phyloP scores from a whole-genome alignment of 1,140 invertebrate genomes.

The Aricia agestis region DNA sequence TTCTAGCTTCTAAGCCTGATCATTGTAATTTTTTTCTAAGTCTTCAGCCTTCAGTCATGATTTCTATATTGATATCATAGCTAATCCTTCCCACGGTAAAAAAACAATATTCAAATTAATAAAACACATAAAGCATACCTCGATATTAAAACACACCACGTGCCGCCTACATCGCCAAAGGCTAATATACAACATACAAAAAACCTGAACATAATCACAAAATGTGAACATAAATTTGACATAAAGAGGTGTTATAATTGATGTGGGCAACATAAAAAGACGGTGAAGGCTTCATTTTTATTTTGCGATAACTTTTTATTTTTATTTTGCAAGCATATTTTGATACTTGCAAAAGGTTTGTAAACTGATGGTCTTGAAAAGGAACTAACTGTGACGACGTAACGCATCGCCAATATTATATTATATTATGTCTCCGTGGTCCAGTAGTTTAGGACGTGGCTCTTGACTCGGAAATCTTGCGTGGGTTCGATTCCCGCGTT shows the following conservation, averaged over 20 bases:
- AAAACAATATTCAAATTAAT: too few species aligned
- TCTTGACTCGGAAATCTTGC: too few species aligned
- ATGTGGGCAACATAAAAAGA: conserved; percentile 60
- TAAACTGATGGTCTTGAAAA: too few species aligned
- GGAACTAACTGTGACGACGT: too few species aligned
- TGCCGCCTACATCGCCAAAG: not conserved
- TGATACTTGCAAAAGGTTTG: not conserved
- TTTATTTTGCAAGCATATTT: conserved; percentile 23
- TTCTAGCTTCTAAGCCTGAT: too few species aligned
- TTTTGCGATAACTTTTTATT: conserved; percentile 35
- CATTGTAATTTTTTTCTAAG: too few species aligned
- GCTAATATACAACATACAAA: not conserved
- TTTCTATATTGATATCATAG: too few species aligned
- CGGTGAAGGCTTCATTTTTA: conserved; percentile 37
- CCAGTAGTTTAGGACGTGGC: too few species aligned
- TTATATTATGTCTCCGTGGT: too few species aligned
- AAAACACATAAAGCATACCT: not conserved
- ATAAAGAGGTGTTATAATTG: conserved; percentile 74
- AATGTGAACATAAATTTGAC: conserved; percentile 67
- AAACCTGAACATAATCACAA: conserved; percentile 36
- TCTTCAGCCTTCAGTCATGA: too few species aligned
- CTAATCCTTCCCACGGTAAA: not conserved
- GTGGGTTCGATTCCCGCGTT: too few species aligned
- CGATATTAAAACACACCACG: not conserved
- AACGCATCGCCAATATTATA: too few species aligned